These are phyloP conservation scores for Nomada fucata DNA, from an alignment of 2,888 invertebrate species.

Conservation along the genomic window DNA sequence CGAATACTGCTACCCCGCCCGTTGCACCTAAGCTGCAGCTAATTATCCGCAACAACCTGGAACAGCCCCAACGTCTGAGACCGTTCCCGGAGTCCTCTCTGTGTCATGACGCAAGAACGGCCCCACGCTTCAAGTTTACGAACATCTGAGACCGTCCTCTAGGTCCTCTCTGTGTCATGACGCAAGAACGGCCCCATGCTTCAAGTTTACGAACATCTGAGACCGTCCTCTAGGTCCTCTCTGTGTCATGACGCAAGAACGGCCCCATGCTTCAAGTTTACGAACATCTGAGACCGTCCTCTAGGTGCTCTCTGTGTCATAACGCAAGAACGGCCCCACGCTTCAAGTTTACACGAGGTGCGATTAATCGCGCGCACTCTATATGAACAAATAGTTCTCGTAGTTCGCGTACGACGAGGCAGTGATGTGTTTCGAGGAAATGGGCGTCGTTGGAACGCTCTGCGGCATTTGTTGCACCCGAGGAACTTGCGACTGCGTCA, in stretches of 20 bases:
- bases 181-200: too few species aligned
- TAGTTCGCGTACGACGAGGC: constrained; percentile 86
- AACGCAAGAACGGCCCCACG: too few species aligned
- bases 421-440: constrained; percentile 80
- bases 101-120: too few species aligned
- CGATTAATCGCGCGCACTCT: constrained; percentile 61
- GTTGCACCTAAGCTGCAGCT: constrained; percentile 14
- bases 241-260: too few species aligned
- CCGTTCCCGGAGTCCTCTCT: not conserved
- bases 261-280: too few species aligned
- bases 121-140: too few species aligned
- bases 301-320: not conserved
- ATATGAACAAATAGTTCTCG: constrained; percentile 89
- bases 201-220: not conserved
- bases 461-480: constrained; percentile 77
- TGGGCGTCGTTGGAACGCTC: constrained; percentile 82
- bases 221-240: not conserved
- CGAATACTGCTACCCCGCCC: constrained; percentile 41
- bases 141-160: not conserved
- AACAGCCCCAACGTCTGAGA: not conserved
- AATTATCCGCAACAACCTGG: not conserved
- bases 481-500: constrained; percentile 68
- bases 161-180: not conserved
- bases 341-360: not conserved
- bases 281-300: not conserved